These are phyloP conservation scores for Athrips mouffetella DNA, from an alignment of 2,888 invertebrate species.

Conservation along the genomic window DNA sequence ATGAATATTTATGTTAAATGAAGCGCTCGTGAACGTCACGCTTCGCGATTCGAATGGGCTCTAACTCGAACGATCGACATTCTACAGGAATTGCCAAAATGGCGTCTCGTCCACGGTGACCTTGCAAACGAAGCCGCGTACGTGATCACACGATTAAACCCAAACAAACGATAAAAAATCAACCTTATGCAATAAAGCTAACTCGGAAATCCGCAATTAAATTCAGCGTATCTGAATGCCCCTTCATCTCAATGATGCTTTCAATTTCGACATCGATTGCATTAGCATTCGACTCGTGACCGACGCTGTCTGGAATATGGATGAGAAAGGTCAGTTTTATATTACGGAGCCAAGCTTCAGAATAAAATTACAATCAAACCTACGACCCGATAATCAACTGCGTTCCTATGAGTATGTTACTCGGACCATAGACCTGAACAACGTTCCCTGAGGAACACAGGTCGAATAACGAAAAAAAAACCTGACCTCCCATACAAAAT, in stretches of 20 bases:
- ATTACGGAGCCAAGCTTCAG: constrained; percentile 17
- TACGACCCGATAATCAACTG: too few relatives aligned
- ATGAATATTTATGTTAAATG: constrained; percentile 41
- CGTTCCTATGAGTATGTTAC: too few relatives aligned
- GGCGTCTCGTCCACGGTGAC: constrained; percentile 31
- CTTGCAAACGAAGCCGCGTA: constrained; percentile 42
- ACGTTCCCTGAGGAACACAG: too few relatives aligned
- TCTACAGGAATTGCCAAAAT: constrained; percentile 37
- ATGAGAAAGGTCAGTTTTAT: constrained; percentile 43
- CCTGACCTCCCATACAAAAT: too few relatives aligned
- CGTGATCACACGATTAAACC: constrained; percentile 37
- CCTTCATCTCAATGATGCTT: constrained; percentile 32
- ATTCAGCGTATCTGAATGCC: constrained; percentile 13
- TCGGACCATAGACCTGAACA: too few relatives aligned
- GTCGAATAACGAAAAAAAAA: too few relatives aligned
- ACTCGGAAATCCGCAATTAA: constrained; percentile 52
- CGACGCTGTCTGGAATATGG: constrained; percentile 34
- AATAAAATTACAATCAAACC: neutral
- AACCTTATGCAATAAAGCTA: constrained; percentile 32
- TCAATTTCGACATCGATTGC: constrained; percentile 41
- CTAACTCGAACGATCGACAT: constrained; percentile 39
- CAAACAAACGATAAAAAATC: constrained; percentile 34
- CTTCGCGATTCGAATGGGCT: constrained; percentile 29
- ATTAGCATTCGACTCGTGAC: constrained; percentile 36
- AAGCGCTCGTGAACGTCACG: constrained; percentile 34